These are phyloP conservation scores for Agrilus cyanescens DNA, from an alignment of 2,888 invertebrate species.

Conservation along the genomic window DNA sequence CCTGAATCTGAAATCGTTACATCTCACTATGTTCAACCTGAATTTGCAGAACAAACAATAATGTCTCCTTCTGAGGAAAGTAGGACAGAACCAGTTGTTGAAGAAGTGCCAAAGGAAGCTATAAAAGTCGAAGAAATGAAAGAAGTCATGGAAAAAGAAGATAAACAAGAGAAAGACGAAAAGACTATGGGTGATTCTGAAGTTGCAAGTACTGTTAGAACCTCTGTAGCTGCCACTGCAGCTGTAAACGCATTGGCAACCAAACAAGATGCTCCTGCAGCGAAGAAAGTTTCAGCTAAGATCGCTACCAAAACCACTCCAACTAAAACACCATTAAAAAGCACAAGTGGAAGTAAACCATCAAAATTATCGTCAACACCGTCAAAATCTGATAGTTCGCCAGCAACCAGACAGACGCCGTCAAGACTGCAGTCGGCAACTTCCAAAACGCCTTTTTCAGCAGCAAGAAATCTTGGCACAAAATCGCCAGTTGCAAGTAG, in stretches of 20 bases:
- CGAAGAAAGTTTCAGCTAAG: background rate
- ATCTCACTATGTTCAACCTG: conserved; percentile 11
- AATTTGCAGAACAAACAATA: conserved; percentile 24
- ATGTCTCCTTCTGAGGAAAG: conserved; percentile 26
- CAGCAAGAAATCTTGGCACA: conserved; percentile 17
- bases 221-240: conserved; percentile 25
- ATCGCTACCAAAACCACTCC: conserved; percentile 12
- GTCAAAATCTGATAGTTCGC: conserved; percentile 11
- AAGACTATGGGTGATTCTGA: conserved; percentile 9
- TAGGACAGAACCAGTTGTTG: conserved; percentile 13
- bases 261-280: conserved; percentile 21
- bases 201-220: conserved; percentile 23
- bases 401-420: conserved; percentile 3
- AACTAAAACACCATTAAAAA: conserved; percentile 17
- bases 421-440: background rate
- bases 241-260: conserved; percentile 27
- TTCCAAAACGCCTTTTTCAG: conserved; percentile 15
- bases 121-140: conserved; percentile 3
- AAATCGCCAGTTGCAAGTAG: conserved; percentile 16
- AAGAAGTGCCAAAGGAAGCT: conserved; percentile 11
- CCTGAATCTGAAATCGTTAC: conserved; percentile 23
- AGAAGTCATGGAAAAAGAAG: conserved; percentile 8
- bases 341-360: conserved; percentile 12
- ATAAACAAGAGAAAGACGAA: conserved; percentile 6
- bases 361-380: conserved; percentile 16